phyloP scores from a whole-genome alignment of 35 echinoderm and acorn worm genomes.

The Amphiura filiformis region DNA sequence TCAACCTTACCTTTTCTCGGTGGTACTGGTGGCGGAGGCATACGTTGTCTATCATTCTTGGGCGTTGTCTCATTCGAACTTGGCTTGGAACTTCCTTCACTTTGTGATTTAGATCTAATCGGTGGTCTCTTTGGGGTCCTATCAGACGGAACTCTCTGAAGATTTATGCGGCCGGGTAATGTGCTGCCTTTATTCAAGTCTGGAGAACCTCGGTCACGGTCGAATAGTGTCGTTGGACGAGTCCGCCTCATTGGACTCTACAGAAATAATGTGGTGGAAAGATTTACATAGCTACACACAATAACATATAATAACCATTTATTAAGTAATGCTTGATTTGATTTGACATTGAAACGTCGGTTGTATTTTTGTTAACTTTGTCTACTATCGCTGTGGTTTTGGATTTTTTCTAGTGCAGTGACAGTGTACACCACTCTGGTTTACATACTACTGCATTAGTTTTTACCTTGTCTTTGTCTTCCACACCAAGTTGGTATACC shows the following conservation, averaged over 20 bases:
- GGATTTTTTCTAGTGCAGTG: no score
- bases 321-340: no score
- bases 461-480: no score
- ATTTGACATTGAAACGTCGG: no score
- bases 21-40: conserved; percentile 86
- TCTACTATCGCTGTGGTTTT: no score
- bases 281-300: no score
- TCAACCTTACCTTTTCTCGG: conserved; percentile 67
- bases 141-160: conserved; percentile 18
- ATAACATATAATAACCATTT: no score
- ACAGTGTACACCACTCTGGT: no score
- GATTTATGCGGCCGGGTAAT: conserved; percentile 1
- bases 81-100: neutral
- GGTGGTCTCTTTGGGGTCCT: conserved; percentile 8
- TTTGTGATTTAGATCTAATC: neutral
- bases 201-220: neutral
- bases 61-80: neutral
- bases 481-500: no score
- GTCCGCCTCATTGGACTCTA: conserved; percentile 38
- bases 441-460: no score
- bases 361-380: no score
- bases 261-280: neutral
- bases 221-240: neutral
- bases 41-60: conserved; percentile 13
- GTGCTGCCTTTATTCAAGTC: neutral